Percentiles rank a stretch among this genome's conserved stretches.
Evolutionary conservation across 53 echinoderm and acorn worm genomes (phyloP).

Genomic region (Mesocentrotus franciscanus): DNA sequence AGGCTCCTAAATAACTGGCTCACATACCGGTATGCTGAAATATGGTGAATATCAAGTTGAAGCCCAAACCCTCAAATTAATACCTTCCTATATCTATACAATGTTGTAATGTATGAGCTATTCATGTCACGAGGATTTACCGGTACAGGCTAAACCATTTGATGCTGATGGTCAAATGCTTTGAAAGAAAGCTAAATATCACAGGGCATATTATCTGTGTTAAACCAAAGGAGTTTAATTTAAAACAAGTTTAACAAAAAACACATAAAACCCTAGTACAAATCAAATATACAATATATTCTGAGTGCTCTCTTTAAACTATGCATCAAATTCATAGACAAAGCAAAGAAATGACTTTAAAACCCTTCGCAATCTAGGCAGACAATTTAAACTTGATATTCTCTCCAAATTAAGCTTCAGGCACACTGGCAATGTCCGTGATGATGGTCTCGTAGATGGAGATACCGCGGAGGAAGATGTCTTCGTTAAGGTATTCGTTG

Average conservation of each 20-base stretch:
- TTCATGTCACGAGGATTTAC: background rate
- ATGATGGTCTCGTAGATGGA: conserved; percentile 84
- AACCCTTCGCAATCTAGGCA: background rate
- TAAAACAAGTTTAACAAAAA: no score
- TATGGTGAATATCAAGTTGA: no score
- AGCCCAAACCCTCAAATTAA: no score
- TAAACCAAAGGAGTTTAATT: no score
- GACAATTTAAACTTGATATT: background rate
- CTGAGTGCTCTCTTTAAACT: no score
- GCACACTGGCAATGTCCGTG: conserved; percentile 77
- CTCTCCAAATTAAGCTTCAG: conserved; percentile 10
- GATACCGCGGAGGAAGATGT: conserved; percentile 89
- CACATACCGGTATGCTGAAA: no score
- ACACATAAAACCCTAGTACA: no score
- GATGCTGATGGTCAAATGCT: background rate
- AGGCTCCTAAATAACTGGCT: no score
- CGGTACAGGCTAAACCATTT: background rate
- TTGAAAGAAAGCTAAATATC: background rate
- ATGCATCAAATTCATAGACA: background rate
- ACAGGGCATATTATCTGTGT: background rate
- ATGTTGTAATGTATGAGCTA: background rate
- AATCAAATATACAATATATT: no score
- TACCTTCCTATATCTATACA: background rate
- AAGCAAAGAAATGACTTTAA: background rate
- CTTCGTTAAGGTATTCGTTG: conserved; percentile 94